Conservation (phyloP, 2,888 invertebrate genomes). For the Dexiosoma caninum region DNA sequence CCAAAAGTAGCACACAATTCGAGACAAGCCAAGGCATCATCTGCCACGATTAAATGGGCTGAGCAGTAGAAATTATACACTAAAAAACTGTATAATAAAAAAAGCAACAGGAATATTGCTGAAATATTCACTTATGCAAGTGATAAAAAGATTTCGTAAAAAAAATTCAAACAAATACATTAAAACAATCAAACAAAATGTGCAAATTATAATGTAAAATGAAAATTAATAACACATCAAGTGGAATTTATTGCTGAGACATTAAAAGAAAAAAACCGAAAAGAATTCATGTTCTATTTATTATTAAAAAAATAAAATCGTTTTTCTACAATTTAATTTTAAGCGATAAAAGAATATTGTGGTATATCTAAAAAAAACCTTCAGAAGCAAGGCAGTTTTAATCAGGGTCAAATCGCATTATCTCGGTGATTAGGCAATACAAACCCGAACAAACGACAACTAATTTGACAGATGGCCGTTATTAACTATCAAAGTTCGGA, state of each 20-base stretch:
- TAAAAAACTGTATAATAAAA: background rate
- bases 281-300: too few species aligned
- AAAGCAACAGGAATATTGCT: constrained; percentile 43
- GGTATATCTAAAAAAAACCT: too few species aligned
- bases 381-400: too few species aligned
- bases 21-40: constrained; percentile 1
- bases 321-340: too few species aligned
- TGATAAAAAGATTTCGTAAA: constrained; percentile 45
- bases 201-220: constrained; percentile 32
- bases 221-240: constrained; percentile 56
- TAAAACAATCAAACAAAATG: constrained; percentile 9
- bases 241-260: constrained; percentile 52
- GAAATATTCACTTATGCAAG: constrained; percentile 56
- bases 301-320: background rate
- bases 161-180: constrained; percentile 2
- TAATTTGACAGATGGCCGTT: too few species aligned
- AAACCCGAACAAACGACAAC: background rate
- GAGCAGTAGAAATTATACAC: constrained; percentile 1
- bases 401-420: too few species aligned
- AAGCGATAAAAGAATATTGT: too few species aligned
- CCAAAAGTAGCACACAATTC: constrained; percentile 46
- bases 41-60: background rate
- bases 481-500: too few species aligned
- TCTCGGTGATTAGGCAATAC: too few species aligned
- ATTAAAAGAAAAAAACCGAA: constrained; percentile 33